Base-by-base conservation (phyloP, 2,113 vertebrate species). In the Sander lucioperca region DNA sequence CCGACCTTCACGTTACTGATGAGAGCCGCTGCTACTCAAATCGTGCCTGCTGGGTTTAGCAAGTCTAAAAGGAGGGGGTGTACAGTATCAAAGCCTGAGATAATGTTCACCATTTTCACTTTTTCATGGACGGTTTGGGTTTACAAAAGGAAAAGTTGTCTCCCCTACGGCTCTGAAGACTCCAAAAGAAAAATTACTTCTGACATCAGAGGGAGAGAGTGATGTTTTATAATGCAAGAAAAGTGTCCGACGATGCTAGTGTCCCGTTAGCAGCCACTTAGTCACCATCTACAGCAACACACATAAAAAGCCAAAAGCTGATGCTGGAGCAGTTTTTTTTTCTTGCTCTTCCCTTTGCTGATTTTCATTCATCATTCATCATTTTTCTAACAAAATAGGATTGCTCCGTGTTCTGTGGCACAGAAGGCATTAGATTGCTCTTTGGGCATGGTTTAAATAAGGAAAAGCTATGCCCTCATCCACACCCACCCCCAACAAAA, bases 11-110 rank as follows among this genome's bases (percentile, higher is more conserved):
- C 1, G n/a, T 79, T 57, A 36, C 39, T 25, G 71, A 45, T 1
- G 50, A 61, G 45, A 56, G 74, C 71, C 4, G 74, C 73, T 27
- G 76, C 78, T 65, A 13, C 66, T 90, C 63, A 61, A 63, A 59
- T 82, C 62, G 5, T 11, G 79, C 79, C 83, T 61, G 67, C 79
- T 51, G 76, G 85, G 27, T 70, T 57, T 23, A 54, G 43, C 25
- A 25, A 62, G 80, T 77, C 75, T 54, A 57, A 82, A 64, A 45
- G 12, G 25, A 65, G 39, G 4, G 61, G 48, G 74, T 62, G 65
- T 76, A 71, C 79, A 19, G 51, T 82, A 86, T 91, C 89, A 91
- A 87, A 91, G 89, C 51, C 21, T 5, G 30, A 74, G 70, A 85
- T 78, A 48, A 85, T 53, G 68, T 79, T 79, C 79, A 33, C 25